Evolutionary conservation across 2,797 vertebrate species (phyloP).

Genomic region (Ammospiza maritima): DNA sequence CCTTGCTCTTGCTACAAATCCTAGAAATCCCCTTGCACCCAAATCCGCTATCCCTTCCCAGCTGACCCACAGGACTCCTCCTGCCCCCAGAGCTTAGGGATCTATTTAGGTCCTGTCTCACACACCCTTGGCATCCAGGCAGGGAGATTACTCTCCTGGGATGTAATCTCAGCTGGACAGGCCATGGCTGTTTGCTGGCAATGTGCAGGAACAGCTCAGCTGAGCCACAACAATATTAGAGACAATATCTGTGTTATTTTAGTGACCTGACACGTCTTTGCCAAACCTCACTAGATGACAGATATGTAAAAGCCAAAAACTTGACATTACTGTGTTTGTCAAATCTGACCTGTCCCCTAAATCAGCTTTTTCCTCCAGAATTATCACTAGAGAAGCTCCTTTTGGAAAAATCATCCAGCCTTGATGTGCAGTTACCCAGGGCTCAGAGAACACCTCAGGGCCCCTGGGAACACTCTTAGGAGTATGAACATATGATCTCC

Average conservation of each 20-base stretch:
- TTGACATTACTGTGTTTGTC: not conserved
- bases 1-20: not conserved
- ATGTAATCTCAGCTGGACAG: not conserved
- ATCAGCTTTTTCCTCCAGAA: not conserved
- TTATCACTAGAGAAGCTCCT: not conserved
- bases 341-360: not conserved
- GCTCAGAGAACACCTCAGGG: not conserved
- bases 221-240: not conserved
- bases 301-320: not conserved
- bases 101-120: not conserved
- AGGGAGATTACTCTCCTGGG: not conserved
- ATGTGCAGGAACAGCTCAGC: not conserved
- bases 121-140: not conserved
- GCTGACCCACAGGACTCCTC: not conserved
- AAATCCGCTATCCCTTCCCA: not conserved
- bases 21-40: not conserved
- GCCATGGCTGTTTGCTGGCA: not conserved
- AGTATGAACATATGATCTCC: accelerated
- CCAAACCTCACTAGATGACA: not conserved
- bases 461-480: not conserved
- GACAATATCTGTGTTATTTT: accelerated
- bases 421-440: not conserved
- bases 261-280: not conserved
- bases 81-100: not conserved
- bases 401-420: not conserved